Evolutionary conservation across 2,797 vertebrate species (phyloP), one percentile per base, ranked within the genome.

Genomic region (Sebastes taczanowskii): DNA sequence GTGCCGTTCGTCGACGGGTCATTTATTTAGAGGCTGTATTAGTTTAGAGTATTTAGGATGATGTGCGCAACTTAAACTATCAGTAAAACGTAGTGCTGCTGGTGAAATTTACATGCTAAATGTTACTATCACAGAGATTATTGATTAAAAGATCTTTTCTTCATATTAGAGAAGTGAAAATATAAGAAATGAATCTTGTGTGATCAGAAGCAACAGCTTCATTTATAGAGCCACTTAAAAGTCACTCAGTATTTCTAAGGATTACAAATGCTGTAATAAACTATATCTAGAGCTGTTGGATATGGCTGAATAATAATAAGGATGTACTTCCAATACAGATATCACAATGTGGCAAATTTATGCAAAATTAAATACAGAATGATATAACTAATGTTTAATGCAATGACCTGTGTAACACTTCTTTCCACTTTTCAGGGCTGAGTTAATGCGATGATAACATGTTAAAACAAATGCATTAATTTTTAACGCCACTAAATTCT

Each of bases 11-110:
- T 35, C 82, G 79, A 81, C 74, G 71, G 55, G 32, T 68, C 69
- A 74, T 89, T 78, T 70, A 76, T 85, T 80, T 30, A 70, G 53
- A 74, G 27, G 16, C 77, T 71, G 29, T 55, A 49, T 63, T 14
- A 10, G 46, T 64, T 73, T 64, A 20, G 10, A 58, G 46, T 20
- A 52, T 62, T 71, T 67, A 71, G 20, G 42, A 32, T 61, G 66
- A 68, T 66, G 72, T 29, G 34, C 60, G 10, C 23, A 32, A 49
- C 34, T 70, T 69, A 11, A 11, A 27, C 34, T 60, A 65, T 46
- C 62, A 34, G 32, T 82, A 16, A 74, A 66, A 77, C 20, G 30
- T 62, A 11, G 5, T 35, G n/a, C 25, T 73, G 23, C 27, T 22
- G n/a, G 46, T 55, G 30, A 53, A 46, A 60, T 76, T 27, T 56